Conservation (phyloP, 2,797 vertebrate species). For the Lepus townsendii region DNA sequence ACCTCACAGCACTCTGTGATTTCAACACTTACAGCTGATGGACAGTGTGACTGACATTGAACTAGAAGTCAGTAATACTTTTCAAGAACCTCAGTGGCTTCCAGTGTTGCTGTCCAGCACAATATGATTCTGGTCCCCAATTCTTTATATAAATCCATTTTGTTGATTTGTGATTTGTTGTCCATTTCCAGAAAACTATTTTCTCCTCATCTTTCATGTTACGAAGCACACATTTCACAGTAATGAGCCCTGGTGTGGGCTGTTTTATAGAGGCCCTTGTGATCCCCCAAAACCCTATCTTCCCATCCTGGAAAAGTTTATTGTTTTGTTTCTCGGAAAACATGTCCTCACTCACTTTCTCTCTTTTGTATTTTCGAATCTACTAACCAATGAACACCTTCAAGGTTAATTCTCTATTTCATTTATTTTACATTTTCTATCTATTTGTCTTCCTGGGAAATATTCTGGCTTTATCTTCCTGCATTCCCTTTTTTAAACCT, state of each 20-base stretch:
- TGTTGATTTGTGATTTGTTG: neutral
- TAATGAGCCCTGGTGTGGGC: neutral
- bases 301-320: neutral
- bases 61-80: neutral
- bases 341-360: neutral
- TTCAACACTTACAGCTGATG: neutral
- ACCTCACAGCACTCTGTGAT: neutral
- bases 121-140: neutral
- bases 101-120: neutral
- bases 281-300: neutral
- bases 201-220: neutral
- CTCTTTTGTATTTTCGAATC: neutral
- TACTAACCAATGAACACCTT: neutral
- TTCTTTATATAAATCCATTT: neutral
- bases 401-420: neutral
- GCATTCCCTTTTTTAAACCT: neutral
- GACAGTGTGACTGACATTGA: neutral
- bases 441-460: neutral
- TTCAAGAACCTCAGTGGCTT: neutral
- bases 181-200: neutral
- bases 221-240: neutral
- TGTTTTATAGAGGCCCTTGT: neutral
- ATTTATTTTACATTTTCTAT: neutral
- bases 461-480: neutral
- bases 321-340: neutral